Evolutionary conservation across 2,113 vertebrate species (phyloP), one percentile per base, ranked within the genome.

Genomic region (Oncorhynchus keta): DNA sequence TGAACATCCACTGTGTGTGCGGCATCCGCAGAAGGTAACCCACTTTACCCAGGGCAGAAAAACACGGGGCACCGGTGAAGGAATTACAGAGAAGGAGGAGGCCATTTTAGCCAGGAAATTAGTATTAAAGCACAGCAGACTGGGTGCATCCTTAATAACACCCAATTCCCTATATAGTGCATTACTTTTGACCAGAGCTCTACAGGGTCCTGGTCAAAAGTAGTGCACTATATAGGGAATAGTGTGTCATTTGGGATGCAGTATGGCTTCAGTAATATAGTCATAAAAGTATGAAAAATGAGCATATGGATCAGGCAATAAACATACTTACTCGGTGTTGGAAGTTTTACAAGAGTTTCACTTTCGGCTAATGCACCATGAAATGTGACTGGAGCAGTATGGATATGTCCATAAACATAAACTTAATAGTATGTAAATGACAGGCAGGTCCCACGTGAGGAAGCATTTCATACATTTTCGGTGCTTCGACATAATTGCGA

Each of bases 351-450:
- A 76, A 78, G 83, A 91, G 83, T 76, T 91, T 90, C 76, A 80
- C 83, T 85, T 86, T 87, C 83, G 89, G 77, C 11, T 88, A 90
- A 80, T 84, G 86, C 86, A 89, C 88, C 76, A 90, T 92, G 4
- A 84, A 93, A 93, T 91, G 87, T 92, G 90, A 93, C 88, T 72
- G 75, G 67, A 77, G 68, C 89, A 93, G 92, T 90, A 89, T 91
- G 88, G 90, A 22, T 89, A 86, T 83, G 88, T 89, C 88, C 84
- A 93, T 92, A 90, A 92, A 93, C 22, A n/a, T n/a, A 62, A 62
- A 82, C 74, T 89, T 92, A 94, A 94, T 94, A 93, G 90, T 90
- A 93, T 93, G 92, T 89, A 95, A 96, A 96, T 94, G 85, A 89
- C 77, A 86, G 80, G 70, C 0, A 79, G 72, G 79, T 83, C 92